These are phyloP conservation scores for Xanthia togata DNA, from an alignment of 2,888 invertebrate species.

Conservation along the genomic window DNA sequence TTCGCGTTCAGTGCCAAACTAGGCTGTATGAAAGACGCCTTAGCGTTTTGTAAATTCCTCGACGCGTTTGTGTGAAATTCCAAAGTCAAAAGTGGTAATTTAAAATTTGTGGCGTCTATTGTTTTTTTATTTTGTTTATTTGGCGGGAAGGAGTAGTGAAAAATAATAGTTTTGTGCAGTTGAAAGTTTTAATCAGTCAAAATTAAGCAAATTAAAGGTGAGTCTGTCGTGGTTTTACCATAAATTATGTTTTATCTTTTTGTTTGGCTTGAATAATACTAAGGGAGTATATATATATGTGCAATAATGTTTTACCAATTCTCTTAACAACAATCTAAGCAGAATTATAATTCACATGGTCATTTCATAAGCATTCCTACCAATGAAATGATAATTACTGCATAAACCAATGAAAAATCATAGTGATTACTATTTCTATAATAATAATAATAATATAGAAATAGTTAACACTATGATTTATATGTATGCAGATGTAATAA, in stretches of 20 bases:
- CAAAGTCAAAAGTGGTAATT: conserved; percentile 42
- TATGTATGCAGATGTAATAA: too few relatives aligned
- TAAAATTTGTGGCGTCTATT: conserved; percentile 4
- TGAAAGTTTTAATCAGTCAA: conserved; percentile 70
- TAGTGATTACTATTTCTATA: background rate
- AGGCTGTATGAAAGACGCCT: conserved; percentile 36
- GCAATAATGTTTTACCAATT: background rate
- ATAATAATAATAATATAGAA: too few relatives aligned
- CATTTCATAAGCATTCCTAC: background rate
- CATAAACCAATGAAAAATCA: background rate
- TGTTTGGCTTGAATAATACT: background rate
- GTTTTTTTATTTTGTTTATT: conserved; percentile 9
- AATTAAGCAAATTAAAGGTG: conserved; percentile 84
- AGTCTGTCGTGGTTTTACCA: conserved; percentile 60
- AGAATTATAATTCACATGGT: background rate
- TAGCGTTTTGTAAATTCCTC: conserved; percentile 41
- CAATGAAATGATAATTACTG: background rate
- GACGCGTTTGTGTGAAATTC: conserved; percentile 42
- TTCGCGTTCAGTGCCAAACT: conserved; percentile 16
- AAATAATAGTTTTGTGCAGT: conserved; percentile 25
- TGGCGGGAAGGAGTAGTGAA: conserved; percentile 25
- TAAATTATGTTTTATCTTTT: background rate
- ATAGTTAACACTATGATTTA: too few relatives aligned
- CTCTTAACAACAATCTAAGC: background rate
- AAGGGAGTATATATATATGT: background rate